Percentiles rank a stretch among this genome's conserved stretches.
phyloP scores from a whole-genome alignment of 2,797 vertebrate species.

The Gymnodraco acuticeps region DNA sequence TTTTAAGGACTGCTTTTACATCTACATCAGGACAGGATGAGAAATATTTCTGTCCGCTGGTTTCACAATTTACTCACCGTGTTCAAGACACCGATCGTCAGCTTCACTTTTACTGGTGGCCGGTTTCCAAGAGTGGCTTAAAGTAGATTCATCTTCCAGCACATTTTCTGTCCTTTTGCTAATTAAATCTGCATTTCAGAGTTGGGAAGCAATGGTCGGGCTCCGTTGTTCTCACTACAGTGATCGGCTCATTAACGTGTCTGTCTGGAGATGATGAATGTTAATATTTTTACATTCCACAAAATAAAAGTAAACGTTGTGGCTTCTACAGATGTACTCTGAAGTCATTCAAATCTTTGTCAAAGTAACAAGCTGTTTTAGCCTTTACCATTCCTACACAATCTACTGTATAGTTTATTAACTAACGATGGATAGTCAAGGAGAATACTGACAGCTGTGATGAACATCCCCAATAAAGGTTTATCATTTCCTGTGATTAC shows the following conservation, averaged over 20 bases:
- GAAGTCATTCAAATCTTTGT: no score
- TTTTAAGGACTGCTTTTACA: background rate
- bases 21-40: background rate
- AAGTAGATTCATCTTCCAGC: background rate
- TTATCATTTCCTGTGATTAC: background rate
- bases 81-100: background rate
- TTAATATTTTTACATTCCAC: conserved; percentile 62
- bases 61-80: background rate
- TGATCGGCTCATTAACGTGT: conserved; percentile 1
- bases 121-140: background rate
- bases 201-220: background rate
- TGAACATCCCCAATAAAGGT: background rate
- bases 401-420: background rate
- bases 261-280: conserved; percentile 36
- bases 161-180: background rate
- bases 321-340: conserved; percentile 7
- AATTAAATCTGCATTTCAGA: conserved; percentile 8
- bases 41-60: background rate
- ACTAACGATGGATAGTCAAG: background rate
- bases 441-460: conserved; percentile 4
- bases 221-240: background rate
- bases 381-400: no score
- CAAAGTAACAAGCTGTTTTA: no score
- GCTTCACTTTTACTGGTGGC: background rate
- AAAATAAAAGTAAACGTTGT: conserved; percentile 30